Conservation (phyloP, 2,797 vertebrate species). For the Tinamus major region DNA sequence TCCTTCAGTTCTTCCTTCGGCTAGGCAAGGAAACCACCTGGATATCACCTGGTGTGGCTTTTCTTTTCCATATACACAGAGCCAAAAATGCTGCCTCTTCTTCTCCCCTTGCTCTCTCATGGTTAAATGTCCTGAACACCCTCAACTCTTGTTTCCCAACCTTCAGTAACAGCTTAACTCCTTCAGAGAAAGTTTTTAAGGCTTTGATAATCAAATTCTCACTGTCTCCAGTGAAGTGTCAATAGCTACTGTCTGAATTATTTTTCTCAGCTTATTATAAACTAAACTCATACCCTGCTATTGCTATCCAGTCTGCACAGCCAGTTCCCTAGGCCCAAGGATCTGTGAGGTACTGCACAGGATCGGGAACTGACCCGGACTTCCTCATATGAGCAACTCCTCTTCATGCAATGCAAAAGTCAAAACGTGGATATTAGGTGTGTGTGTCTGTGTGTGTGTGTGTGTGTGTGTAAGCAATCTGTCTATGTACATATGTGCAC, state of each 20-base stretch:
- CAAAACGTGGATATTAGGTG: background rate
- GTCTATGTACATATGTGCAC: no score
- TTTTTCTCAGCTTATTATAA: background rate
- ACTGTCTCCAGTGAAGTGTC: background rate
- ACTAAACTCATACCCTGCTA: background rate
- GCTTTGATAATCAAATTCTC: background rate
- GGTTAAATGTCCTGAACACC: background rate
- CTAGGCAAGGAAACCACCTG: background rate
- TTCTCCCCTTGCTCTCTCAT: background rate
- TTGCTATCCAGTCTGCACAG: background rate
- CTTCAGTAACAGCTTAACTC: background rate
- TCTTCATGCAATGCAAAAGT: background rate
- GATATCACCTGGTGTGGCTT: background rate
- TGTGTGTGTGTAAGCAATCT: no score
- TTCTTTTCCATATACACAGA: background rate
- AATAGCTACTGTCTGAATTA: background rate
- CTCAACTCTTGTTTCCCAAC: background rate
- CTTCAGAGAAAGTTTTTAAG: background rate
- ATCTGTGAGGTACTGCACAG: fast-evolving
- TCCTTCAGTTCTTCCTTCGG: background rate
- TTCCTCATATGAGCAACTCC: background rate
- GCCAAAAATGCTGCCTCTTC: background rate
- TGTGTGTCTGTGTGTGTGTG: background rate
- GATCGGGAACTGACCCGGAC: background rate
- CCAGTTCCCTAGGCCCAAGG: background rate